Conservation (phyloP, 2,113 vertebrate species). For the Bos javanicus region DNA sequence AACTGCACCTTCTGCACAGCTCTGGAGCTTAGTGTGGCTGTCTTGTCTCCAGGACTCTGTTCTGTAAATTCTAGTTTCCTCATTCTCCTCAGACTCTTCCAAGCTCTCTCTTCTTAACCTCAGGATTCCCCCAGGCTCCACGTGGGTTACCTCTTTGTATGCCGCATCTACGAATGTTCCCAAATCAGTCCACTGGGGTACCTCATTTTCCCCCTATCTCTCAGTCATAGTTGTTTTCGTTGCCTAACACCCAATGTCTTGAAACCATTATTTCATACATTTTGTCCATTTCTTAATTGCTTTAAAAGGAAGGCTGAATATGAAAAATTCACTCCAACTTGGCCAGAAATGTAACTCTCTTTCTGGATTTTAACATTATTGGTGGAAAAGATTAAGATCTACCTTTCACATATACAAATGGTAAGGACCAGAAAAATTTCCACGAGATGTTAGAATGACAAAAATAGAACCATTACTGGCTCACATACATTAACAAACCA, state of each 20-base stretch:
- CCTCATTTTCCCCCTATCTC: neutral
- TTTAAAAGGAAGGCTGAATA: neutral
- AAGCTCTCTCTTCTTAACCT: neutral
- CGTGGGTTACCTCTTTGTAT: neutral
- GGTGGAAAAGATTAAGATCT: neutral
- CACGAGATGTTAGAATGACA: neutral
- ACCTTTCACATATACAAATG: neutral
- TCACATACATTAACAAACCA: neutral
- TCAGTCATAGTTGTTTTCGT: neutral
- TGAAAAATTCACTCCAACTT: neutral
- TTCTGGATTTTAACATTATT: neutral
- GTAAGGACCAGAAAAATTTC: neutral
- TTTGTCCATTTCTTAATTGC: neutral
- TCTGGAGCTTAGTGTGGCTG: neutral
- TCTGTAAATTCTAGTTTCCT: neutral
- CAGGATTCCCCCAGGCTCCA: neutral
- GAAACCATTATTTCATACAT: neutral
- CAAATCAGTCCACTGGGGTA: neutral
- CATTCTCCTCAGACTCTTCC: neutral
- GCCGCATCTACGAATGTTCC: neutral
- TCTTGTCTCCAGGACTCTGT: neutral
- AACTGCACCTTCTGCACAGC: neutral
- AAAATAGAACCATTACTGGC: neutral
- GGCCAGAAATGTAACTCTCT: neutral
- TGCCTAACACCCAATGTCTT: neutral